These are phyloP conservation scores for Morus bassanus DNA, from an alignment of 2,797 vertebrate genomes.

Conservation along the genomic window DNA sequence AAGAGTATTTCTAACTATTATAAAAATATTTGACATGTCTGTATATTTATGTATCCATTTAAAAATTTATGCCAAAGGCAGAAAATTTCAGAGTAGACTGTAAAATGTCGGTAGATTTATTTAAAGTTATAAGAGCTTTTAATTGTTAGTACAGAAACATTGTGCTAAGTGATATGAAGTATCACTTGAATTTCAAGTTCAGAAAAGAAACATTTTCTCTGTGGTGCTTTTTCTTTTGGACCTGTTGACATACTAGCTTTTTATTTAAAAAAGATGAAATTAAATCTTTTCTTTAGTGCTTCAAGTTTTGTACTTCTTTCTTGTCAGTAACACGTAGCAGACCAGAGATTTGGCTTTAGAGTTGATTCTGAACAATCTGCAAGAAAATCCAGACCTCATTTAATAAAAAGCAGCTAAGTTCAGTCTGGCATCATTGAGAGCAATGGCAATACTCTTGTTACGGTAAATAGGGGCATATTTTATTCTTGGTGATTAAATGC, in stretches of 20 bases:
- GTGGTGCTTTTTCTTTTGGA: not conserved
- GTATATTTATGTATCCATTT: not conserved
- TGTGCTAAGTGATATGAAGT: not conserved
- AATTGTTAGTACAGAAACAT: not conserved
- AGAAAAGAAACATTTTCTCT: not conserved
- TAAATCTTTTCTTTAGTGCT: not conserved
- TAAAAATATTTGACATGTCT: not conserved
- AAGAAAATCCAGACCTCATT: not conserved
- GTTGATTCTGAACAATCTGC: not conserved
- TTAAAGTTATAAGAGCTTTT: not conserved
- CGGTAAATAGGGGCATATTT: not conserved
- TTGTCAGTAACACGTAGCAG: not conserved
- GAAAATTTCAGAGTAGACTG: not conserved
- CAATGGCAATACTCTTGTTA: not conserved
- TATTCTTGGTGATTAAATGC: not conserved
- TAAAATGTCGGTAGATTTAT: not conserved
- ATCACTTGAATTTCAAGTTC: not conserved
- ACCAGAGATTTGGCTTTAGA: not conserved
- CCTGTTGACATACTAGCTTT: not conserved
- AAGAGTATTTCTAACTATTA: not conserved
- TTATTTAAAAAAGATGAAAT: not conserved
- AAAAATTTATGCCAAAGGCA: not conserved
- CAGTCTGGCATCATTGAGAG: not conserved
- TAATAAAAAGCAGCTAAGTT: not conserved
- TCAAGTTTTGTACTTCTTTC: not conserved